Evolutionary conservation across 2,797 vertebrate genomes (phyloP), one percentile per base, ranked within the genome.

Genomic region (Alfaro cultratus): DNA sequence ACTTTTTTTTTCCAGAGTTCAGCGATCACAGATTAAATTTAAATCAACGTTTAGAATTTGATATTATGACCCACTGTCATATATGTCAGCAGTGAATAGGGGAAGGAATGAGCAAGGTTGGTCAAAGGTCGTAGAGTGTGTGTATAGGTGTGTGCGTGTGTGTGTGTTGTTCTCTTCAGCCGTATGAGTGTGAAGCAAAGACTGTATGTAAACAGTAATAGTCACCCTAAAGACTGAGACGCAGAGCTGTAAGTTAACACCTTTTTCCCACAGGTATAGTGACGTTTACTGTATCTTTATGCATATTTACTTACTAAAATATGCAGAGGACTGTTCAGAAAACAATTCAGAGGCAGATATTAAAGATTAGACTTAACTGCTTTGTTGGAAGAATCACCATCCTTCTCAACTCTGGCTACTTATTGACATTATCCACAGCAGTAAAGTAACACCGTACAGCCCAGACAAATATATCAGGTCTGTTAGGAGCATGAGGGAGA

Each of bases 101-200:
- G 49, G 18, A 51, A 23, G 49, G 2, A 51, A 51, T 9, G 49
- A 51, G 49, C 2, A 51, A 9, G 2, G 21, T 9, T 51, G 49
- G 7, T 21, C 21, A 51, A 23, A 51, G 49, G 21, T 23, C 21
- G 8, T 51, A 51, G 21, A 51, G 21, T 51, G 7, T 51, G 47
- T 49, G 47, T 6, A 0, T 18, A 1, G 1, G 13, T 5, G 46
- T 16, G 46, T 5, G 16, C 1, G 16, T 1, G 21, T n/a, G 9
- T 11, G 51, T 26, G 21, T 55, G 9, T n/a, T 55, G 10, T n/a
- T n/a, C 53, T 53, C 21, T 26, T 10, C 49, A 53, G 49, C 2
- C 1, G 1, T 21, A 2, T 53, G 7, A 53, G 21, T 55, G 26
- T 26, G 53, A 55, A 55, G 23, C 53, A 55, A 12, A 55, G 53